Evolutionary conservation across 1,140 invertebrate species (phyloP).

Genomic region (Macrocentrus cingulum): DNA sequence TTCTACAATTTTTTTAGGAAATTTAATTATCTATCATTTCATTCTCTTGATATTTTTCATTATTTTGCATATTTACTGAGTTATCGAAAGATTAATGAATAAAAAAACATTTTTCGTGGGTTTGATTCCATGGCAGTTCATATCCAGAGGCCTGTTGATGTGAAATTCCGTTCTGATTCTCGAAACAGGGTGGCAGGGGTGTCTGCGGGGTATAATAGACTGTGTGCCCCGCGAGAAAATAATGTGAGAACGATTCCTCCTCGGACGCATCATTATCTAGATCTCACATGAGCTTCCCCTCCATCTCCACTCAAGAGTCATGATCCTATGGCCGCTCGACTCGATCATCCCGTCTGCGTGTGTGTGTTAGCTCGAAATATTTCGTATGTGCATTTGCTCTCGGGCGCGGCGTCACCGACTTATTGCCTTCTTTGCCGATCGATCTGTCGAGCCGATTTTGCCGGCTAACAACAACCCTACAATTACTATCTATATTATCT

Average conservation of each 20-base stretch:
- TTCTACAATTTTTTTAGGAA: no score
- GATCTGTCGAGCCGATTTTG: slow-evolving; percentile 33
- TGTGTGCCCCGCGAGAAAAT: slow-evolving; percentile 33
- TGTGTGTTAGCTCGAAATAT: no score
- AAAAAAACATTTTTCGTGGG: no score
- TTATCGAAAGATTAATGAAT: no score
- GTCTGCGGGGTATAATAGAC: slow-evolving; percentile 29
- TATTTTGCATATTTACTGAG: no score
- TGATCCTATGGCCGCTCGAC: neutral
- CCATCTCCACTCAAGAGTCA: slow-evolving; percentile 1
- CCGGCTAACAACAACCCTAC: slow-evolving; percentile 37
- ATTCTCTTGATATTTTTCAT: no score
- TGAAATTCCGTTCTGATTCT: slow-evolving; percentile 22
- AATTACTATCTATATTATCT: slow-evolving; percentile 48
- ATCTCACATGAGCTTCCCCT: slow-evolving; percentile 21
- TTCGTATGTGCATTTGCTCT: neutral
- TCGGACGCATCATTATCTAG: slow-evolving; percentile 32
- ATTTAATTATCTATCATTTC: no score
- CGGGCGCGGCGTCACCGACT: slow-evolving; percentile 5
- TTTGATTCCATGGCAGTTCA: no score
- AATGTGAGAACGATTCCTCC: slow-evolving; percentile 35
- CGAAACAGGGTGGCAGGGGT: slow-evolving; percentile 6
- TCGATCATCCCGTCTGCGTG: no score
- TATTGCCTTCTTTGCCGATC: slow-evolving; percentile 17
- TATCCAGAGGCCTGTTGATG: neutral